Conservation (phyloP, 2,113 vertebrate genomes). For the Upupa epops region DNA sequence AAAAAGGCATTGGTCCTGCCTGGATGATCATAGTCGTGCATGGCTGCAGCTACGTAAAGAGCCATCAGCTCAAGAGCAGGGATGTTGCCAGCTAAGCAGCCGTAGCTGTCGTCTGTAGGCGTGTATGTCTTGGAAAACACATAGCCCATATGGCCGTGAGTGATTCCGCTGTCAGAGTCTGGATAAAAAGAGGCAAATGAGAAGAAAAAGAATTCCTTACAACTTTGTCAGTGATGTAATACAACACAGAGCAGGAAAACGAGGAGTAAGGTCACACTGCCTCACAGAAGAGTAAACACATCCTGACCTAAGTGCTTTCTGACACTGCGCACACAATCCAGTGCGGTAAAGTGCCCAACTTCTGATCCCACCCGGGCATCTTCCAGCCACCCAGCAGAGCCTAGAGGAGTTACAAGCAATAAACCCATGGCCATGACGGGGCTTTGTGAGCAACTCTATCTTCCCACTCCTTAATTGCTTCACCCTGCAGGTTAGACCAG, state of each 20-base stretch:
- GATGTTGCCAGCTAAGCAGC: slow-evolving; percentile 93
- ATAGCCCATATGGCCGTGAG: slow-evolving; percentile 90
- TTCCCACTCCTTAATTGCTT: neutral
- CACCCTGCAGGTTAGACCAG: neutral
- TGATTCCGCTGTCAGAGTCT: slow-evolving; percentile 94
- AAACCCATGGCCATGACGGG: neutral
- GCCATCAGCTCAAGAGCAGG: slow-evolving; percentile 98
- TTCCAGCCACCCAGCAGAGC: neutral
- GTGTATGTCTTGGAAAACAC: slow-evolving; percentile 91
- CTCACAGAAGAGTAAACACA: neutral
- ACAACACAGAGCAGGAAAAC: neutral
- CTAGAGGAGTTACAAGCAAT: neutral
- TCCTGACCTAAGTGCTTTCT: neutral
- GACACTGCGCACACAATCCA: neutral
- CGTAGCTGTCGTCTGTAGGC: slow-evolving; percentile 84
- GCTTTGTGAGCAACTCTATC: neutral
- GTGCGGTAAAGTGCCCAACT: neutral
- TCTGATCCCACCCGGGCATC: neutral
- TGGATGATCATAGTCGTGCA: slow-evolving; percentile 98
- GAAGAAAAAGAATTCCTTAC: neutral
- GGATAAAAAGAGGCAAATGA: no score
- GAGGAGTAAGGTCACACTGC: neutral
- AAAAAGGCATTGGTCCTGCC: slow-evolving; percentile 97
- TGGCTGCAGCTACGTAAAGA: slow-evolving; percentile 96
- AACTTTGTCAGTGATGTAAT: neutral